Evolutionary conservation across 1,140 invertebrate species (phyloP).

Genomic region (Drosophila ohnishii): DNA sequence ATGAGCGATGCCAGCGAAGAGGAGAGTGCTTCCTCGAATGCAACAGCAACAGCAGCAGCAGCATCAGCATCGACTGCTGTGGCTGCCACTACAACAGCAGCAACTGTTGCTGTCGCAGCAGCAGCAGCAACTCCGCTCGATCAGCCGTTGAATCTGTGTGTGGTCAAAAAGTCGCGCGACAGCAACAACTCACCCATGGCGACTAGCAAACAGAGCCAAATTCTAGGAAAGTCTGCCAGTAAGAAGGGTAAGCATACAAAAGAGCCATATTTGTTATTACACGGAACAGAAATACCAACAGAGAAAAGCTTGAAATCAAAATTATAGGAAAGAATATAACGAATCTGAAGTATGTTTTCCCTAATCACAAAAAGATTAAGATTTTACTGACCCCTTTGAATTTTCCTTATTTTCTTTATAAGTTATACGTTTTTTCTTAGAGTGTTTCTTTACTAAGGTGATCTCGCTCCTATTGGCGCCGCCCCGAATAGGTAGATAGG

Average conservation of each 20-base stretch:
- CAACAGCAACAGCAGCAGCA: background rate
- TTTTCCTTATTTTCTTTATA: background rate
- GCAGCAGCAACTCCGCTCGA: constrained; percentile 53
- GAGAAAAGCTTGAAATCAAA: background rate
- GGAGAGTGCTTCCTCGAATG: constrained; percentile 39
- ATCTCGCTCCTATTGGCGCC: constrained; percentile 54
- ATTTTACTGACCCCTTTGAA: background rate
- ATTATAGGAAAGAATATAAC: too few relatives aligned
- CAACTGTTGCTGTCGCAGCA: constrained; percentile 3
- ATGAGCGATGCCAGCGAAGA: constrained; percentile 81
- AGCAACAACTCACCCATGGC: constrained; percentile 60
- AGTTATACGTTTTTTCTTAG: constrained; percentile 6
- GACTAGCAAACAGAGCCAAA: constrained; percentile 51
- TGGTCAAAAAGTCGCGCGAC: constrained; percentile 78
- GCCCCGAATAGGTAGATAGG: constrained; percentile 3
- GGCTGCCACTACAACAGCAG: background rate
- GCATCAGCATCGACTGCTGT: background rate
- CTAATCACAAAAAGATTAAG: too few relatives aligned
- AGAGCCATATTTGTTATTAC: background rate
- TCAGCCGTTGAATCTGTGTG: constrained; percentile 81
- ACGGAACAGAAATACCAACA: background rate
- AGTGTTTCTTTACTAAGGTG: background rate
- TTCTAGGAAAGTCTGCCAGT: constrained; percentile 47
- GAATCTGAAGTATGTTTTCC: background rate
- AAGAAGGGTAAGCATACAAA: constrained; percentile 64